Percentiles rank a stretch among this genome's conserved stretches.
Conservation (phyloP, 1,140 invertebrate genomes). For the Mactra quadrangularis region DNA sequence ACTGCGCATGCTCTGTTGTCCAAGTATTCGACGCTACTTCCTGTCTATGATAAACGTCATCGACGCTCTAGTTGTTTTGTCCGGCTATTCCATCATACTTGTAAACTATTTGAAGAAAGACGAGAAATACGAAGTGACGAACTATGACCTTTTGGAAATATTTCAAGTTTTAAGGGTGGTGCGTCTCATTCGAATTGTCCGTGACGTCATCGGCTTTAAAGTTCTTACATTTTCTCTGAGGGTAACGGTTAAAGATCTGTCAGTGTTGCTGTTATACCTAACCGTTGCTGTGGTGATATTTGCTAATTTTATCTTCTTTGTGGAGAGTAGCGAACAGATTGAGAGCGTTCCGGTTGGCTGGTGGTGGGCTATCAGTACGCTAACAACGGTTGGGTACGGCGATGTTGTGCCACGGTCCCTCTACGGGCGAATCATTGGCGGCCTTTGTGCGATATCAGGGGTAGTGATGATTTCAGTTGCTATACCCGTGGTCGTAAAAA, state of each 20-base stretch:
- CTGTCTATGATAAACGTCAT: slow-evolving; percentile 98
- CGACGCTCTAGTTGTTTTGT: slow-evolving; percentile 94
- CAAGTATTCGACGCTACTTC: slow-evolving; percentile 80
- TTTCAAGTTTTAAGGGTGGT: slow-evolving; percentile 99
- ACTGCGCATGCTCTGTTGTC: slow-evolving; percentile 76
- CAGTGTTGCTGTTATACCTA: slow-evolving; percentile 71
- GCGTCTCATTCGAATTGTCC: slow-evolving; percentile 97
- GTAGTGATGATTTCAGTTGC: slow-evolving; percentile 82
- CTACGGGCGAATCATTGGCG: slow-evolving; percentile 87
- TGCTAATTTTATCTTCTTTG: slow-evolving; percentile 71
- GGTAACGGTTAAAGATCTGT: slow-evolving; percentile 64
- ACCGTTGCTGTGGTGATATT: slow-evolving; percentile 70
- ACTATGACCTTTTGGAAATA: slow-evolving; percentile 85
- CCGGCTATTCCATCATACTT: slow-evolving; percentile 49
- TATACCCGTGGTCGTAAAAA: slow-evolving; percentile 95
- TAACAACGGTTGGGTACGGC: slow-evolving; percentile 99
- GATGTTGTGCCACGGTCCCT: slow-evolving; percentile 88
- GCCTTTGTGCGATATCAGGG: slow-evolving; percentile 92
- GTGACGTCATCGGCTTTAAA: slow-evolving; percentile 87
- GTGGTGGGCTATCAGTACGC: slow-evolving; percentile 94
- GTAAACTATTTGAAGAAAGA: slow-evolving; percentile 51
- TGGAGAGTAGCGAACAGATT: slow-evolving; percentile 84
- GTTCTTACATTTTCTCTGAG: slow-evolving; percentile 93
- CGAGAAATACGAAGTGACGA: slow-evolving; percentile 43
- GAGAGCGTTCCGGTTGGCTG: slow-evolving; percentile 94